Evolutionary conservation across 1,140 invertebrate species (phyloP), one percentile per base, ranked within the genome.

Genomic region (Choristoneura fumiferana): DNA sequence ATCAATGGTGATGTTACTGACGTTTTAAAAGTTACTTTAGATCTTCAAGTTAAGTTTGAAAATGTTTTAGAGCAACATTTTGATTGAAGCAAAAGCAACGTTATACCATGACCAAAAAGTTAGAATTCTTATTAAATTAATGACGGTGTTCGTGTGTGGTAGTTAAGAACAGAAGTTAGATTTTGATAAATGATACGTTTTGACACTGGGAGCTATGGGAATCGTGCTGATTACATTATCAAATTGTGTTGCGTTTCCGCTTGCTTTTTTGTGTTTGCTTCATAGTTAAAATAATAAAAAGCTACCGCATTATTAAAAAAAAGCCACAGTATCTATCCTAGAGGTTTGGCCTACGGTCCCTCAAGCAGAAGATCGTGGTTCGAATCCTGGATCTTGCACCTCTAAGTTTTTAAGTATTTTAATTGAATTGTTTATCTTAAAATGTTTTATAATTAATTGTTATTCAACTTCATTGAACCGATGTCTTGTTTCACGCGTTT

Each of bases 101-200:
- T 17, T 35, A 33, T 40, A n/a, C 0, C 13, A 0, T 12, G 1
- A 12, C 17, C 17, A 49, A 43, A 45, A 22, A 34, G 17, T 55
- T 18, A 1, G 55, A 34, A 35, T 13, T 55, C 9, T 1, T 35
- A 35, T 17, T 38, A 17, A n/a, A 1, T 8, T 8, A 15, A 8
- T 14, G 12, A 17, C 9, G 9, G 8, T 36, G n/a, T 13, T 2
- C 9, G 64, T 67, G 67, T 70, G 68, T 70, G 68, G 69, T 29
- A 55, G 18, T 1, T n/a, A 61, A 62, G 62, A n/a, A 14, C 58
- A 57, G 71, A 62, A 73, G 62, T 60, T 38, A 49, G 57, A 65
- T 40, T 40, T 69, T 73, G 71, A 73, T 73, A 67, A 73, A 73
- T 70, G 63, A 70, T 64, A 14, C 29, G 36, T 63, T 73, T 73